These are phyloP conservation scores for Momotus momota DNA, from an alignment of 2,797 vertebrate genomes.

Conservation along the genomic window DNA sequence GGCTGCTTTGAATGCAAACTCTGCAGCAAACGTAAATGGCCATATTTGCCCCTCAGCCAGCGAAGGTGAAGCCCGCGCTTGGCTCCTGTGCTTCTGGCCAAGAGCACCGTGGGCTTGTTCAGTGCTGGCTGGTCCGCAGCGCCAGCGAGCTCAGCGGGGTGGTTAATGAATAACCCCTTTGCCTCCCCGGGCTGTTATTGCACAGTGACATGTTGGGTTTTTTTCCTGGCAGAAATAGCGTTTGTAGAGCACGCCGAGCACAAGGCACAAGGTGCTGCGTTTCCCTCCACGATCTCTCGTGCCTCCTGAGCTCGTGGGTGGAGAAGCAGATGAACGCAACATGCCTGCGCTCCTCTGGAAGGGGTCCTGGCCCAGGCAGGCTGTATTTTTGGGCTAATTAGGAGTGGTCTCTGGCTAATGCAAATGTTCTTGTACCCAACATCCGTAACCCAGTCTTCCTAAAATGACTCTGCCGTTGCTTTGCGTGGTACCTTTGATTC, in stretches of 20 bases:
- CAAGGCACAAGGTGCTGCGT: background rate
- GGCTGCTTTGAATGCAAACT: background rate
- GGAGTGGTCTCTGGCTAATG: slow-evolving; percentile 5
- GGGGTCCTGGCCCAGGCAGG: background rate
- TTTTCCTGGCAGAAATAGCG: background rate
- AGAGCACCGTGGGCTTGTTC: accelerated
- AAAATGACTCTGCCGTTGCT: background rate
- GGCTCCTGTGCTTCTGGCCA: background rate
- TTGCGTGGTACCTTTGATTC: background rate
- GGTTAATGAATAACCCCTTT: background rate
- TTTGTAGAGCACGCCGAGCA: background rate
- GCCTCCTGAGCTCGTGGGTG: background rate
- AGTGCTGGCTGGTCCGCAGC: background rate
- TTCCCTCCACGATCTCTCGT: background rate
- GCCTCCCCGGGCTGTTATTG: background rate
- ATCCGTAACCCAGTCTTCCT: background rate
- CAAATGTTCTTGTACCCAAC: background rate
- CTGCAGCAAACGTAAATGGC: accelerated
- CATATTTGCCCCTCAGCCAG: background rate
- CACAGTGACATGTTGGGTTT: background rate
- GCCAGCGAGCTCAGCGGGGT: background rate
- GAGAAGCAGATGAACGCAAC: background rate
- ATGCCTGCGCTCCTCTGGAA: background rate
- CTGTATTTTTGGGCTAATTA: background rate
- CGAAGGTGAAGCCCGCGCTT: accelerated